Percentiles rank a stretch among this genome's conserved stretches.
Evolutionary conservation across 2,797 vertebrate species (phyloP).

Genomic region (Rhodeus uyekii): DNA sequence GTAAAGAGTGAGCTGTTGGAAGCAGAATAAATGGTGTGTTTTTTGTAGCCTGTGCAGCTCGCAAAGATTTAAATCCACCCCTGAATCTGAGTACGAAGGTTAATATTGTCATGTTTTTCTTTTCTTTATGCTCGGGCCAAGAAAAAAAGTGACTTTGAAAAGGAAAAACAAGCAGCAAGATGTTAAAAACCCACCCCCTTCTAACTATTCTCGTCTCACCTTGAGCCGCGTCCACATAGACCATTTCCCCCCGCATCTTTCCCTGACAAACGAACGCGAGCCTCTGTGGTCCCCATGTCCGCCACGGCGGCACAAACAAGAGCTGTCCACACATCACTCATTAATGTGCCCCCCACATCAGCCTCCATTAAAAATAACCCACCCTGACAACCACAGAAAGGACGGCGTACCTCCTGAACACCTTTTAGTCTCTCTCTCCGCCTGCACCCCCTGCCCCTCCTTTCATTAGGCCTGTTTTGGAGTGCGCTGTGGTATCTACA

Average conservation of each 20-base stretch:
- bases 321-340: slow-evolving; percentile 57
- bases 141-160: slow-evolving; percentile 43
- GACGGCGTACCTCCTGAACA: slow-evolving; percentile 48
- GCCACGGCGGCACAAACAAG: slow-evolving; percentile 41
- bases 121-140: not conserved
- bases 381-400: slow-evolving; percentile 54
- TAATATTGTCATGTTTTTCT: not conserved
- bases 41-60: not conserved
- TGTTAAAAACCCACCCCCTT: slow-evolving; percentile 21
- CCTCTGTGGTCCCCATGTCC: slow-evolving; percentile 34
- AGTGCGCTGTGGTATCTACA: slow-evolving; percentile 55
- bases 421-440: slow-evolving; percentile 35
- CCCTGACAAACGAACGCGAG: slow-evolving; percentile 51
- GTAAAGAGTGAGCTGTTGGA: not conserved
- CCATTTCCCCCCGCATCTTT: slow-evolving; percentile 42
- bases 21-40: slow-evolving; percentile 19
- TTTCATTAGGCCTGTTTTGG: slow-evolving; percentile 54
- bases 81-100: not conserved
- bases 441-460: slow-evolving; percentile 24
- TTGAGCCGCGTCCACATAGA: slow-evolving; percentile 56
- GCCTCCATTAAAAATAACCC: slow-evolving; percentile 60
- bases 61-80: not conserved
- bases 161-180: slow-evolving; percentile 50
- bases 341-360: slow-evolving; percentile 52
- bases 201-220: slow-evolving; percentile 60